Conservation (phyloP, 2,888 invertebrate species). For the Trichogramma evanescens region DNA sequence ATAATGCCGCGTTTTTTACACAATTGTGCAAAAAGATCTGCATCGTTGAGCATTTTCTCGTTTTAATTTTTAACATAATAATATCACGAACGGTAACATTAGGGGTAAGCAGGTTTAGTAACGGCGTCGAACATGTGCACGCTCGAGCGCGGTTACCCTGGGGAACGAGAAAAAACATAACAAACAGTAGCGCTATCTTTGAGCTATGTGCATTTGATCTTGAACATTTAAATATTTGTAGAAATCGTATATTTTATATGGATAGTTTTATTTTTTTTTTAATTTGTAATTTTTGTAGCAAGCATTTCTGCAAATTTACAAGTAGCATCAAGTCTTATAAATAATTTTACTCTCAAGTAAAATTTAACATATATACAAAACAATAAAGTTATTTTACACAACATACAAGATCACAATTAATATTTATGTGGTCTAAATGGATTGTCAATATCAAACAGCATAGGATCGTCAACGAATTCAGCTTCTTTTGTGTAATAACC, state of each 20-base stretch:
- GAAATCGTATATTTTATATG: not conserved
- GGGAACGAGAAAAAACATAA: not conserved
- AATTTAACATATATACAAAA: not conserved
- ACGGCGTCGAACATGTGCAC: not conserved
- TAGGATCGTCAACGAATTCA: conserved; percentile 77
- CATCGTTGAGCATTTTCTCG: conserved; percentile 27
- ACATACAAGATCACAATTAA: conserved; percentile 44
- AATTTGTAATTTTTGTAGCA: not conserved
- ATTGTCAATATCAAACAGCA: conserved; percentile 80
- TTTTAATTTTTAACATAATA: not conserved
- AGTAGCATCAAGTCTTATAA: not conserved
- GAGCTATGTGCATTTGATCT: not conserved
- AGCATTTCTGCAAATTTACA: not conserved
- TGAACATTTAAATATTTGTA: conserved; percentile 7
- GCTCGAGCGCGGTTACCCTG: not conserved
- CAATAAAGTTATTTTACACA: conserved; percentile 9
- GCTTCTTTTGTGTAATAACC: conserved; percentile 73
- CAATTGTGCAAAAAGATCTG: conserved; percentile 34
- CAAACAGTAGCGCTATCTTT: conserved; percentile 7
- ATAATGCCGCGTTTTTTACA: conserved; percentile 34
- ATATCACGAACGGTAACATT: not conserved
- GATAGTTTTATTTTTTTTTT: not conserved
- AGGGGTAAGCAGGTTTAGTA: not conserved
- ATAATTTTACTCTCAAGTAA: not conserved
- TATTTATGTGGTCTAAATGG: conserved; percentile 75